Base-by-base conservation (phyloP, 2,113 vertebrate genomes). In the Oophaga pumilio region DNA sequence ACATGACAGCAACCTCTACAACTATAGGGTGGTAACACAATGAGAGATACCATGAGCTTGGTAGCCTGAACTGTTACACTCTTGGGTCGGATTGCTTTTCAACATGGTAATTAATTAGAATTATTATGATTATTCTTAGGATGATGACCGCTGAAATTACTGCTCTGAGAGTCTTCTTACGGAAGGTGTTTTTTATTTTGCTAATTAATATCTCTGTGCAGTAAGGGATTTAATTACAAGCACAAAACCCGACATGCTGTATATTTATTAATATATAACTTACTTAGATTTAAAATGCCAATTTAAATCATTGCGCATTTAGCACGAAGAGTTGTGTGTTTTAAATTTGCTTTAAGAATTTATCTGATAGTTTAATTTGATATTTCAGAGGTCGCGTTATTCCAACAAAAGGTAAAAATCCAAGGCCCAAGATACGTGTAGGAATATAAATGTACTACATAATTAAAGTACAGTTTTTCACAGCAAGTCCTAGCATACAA, bases 81-180 rank as follows among this genome's bases (percentile, higher is more conserved):
- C 85, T 56, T 68, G 85, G 76, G 85, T 78, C 59, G 69, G 50
- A 86, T 80, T 66, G 76, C 85, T 64, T 79, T 79, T 86, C 60
- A 86, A 69, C 60, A 68, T 79, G 56, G 24, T 86, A 78, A 86
- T 86, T 86, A 84, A 73, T 83, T 64, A 86, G 74, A 64, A 86
- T 53, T n/a, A 76, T 76, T 78, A 77, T 86, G 84, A 66, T 62
- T 62, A 64, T 77, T 53, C 24, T 53, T 76, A 59, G 43, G 28
- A 85, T 85, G 71, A 76, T 73, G 26, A 22, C 84, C 15, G 59
- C 49, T 43, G 22, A 66, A 64, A 77, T 86, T 77, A 78, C 56
- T 86, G 74, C 43, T 24, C 56, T 73, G 52, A 77, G 73, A 62
- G 49, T 78, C 57, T 66, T 86, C 59, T 28, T 56, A 76, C 8